Conservation (phyloP, 2,888 invertebrate species). For the Mimas tiliae region DNA sequence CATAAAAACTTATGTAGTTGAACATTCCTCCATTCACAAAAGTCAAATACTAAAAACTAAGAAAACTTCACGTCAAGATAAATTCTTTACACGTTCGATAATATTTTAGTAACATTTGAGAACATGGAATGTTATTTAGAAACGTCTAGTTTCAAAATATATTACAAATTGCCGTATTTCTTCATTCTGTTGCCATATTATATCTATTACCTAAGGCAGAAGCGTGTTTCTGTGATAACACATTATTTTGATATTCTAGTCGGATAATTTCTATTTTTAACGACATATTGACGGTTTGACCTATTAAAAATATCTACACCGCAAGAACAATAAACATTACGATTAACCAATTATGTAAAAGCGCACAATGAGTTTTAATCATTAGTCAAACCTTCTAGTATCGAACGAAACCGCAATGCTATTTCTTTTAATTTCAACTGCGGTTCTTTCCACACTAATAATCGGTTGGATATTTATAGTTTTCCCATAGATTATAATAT, state of each 20-base stretch:
- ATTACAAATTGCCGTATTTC: slow-evolving; percentile 36
- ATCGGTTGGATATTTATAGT: background rate
- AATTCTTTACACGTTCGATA: slow-evolving; percentile 36
- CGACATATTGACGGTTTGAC: slow-evolving; percentile 16
- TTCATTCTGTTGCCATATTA: slow-evolving; percentile 33
- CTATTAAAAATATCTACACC: slow-evolving; percentile 6
- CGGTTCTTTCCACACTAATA: background rate
- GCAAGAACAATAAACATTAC: slow-evolving; percentile 8
- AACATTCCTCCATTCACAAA: too few species aligned
- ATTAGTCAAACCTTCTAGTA: background rate
- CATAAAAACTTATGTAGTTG: too few species aligned
- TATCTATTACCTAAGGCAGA: slow-evolving; percentile 30
- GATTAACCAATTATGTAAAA: slow-evolving; percentile 18
- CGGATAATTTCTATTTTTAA: slow-evolving; percentile 16
- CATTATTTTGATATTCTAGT: slow-evolving; percentile 23
- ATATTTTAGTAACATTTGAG: slow-evolving; percentile 32
- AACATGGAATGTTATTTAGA: slow-evolving; percentile 31
- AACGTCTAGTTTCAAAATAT: slow-evolving; percentile 38
- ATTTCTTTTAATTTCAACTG: slow-evolving; percentile 14
- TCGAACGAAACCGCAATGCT: slow-evolving; percentile 12
- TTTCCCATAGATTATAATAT: background rate
- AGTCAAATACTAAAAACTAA: background rate
- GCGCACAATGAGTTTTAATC: background rate
- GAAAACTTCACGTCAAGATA: slow-evolving; percentile 28
- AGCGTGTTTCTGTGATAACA: slow-evolving; percentile 23